A percentile compares a stretch with the other conserved stretches of the same genome.
Evolutionary conservation across 2,113 vertebrate species (phyloP).

Genomic region (Gadus chalcogrammus): DNA sequence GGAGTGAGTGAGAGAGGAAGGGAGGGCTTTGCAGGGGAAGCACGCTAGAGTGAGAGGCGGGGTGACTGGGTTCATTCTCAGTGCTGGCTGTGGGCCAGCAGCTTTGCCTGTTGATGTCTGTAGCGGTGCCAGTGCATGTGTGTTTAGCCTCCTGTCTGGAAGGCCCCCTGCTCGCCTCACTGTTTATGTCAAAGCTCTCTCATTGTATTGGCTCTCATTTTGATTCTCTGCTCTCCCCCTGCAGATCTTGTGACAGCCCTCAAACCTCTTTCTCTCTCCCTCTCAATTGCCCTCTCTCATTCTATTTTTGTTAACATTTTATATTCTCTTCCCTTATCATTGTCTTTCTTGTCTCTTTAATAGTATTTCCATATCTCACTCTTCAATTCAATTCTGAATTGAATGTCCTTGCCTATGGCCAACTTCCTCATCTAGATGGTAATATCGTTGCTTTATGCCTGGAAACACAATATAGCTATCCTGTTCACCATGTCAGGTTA

Average conservation of each 20-base stretch:
- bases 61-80: slow-evolving; percentile 74
- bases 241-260: slow-evolving; percentile 49
- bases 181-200: slow-evolving; percentile 67
- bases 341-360: no score
- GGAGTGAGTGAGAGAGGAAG: not conserved
- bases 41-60: slow-evolving; percentile 36
- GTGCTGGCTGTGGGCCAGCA: slow-evolving; percentile 65
- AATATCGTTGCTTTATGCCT: not conserved
- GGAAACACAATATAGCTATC: slow-evolving; percentile 9
- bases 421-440: slow-evolving; percentile 8
- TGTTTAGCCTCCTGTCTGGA: slow-evolving; percentile 75
- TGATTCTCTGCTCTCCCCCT: slow-evolving; percentile 34
- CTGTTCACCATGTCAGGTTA: slow-evolving; percentile 12
- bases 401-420: slow-evolving; percentile 14
- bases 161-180: slow-evolving; percentile 55
- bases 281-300: slow-evolving; percentile 30
- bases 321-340: slow-evolving; percentile 29
- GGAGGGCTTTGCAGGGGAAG: slow-evolving; percentile 43
- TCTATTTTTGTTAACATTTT: not conserved
- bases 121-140: slow-evolving; percentile 73
- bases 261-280: slow-evolving; percentile 46
- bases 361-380: slow-evolving; percentile 39
- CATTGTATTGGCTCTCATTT: slow-evolving; percentile 60
- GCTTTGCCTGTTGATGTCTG: slow-evolving; percentile 74
- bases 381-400: not conserved